A percentile compares a stretch with the other conserved stretches of the same genome.
These are phyloP conservation scores for Dicentrarchus labrax DNA, from an alignment of 2,113 vertebrate species.

Conservation along the genomic window DNA sequence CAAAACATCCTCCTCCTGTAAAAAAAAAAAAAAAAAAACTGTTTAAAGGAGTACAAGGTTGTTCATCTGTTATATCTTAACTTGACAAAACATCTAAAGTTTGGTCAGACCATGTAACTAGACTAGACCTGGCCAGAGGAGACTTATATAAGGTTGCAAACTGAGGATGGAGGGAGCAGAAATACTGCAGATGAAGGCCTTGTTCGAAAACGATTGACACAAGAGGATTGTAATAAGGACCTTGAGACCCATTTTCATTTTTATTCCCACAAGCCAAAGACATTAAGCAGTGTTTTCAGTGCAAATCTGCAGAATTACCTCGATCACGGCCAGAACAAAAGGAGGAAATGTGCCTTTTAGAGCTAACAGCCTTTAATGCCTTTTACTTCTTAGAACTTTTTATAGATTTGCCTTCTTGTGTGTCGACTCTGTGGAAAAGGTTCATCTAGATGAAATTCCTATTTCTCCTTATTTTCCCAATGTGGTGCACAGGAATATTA, in stretches of 20 bases:
- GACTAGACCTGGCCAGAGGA: constrained; percentile 14
- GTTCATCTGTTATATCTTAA: not conserved
- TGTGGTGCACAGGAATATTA: constrained; percentile 62
- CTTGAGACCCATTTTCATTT: constrained; percentile 66
- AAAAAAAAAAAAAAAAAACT: not conserved
- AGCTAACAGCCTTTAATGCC: constrained; percentile 66
- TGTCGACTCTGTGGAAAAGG: constrained; percentile 60
- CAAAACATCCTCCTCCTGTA: constrained; percentile 17
- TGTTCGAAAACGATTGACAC: constrained; percentile 75
- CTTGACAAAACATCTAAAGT: not conserved
- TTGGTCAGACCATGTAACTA: not conserved
- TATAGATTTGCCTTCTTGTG: constrained; percentile 67
- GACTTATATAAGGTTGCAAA: constrained; percentile 56
- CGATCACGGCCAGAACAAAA: constrained; percentile 73
- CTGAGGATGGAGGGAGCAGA: constrained; percentile 31
- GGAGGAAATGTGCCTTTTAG: constrained; percentile 78
- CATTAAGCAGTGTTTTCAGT: constrained; percentile 77
- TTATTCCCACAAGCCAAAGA: constrained; percentile 63
- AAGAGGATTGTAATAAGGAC: constrained; percentile 70
- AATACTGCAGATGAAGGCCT: constrained; percentile 63
- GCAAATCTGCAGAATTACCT: constrained; percentile 69
- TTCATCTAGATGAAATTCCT: constrained; percentile 75
- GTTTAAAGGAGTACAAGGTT: not conserved
- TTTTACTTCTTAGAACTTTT: constrained; percentile 69
- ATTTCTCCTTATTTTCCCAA: constrained; percentile 68